Base-by-base conservation (phyloP, 2,797 vertebrate species). In the Vultur gryphus region DNA sequence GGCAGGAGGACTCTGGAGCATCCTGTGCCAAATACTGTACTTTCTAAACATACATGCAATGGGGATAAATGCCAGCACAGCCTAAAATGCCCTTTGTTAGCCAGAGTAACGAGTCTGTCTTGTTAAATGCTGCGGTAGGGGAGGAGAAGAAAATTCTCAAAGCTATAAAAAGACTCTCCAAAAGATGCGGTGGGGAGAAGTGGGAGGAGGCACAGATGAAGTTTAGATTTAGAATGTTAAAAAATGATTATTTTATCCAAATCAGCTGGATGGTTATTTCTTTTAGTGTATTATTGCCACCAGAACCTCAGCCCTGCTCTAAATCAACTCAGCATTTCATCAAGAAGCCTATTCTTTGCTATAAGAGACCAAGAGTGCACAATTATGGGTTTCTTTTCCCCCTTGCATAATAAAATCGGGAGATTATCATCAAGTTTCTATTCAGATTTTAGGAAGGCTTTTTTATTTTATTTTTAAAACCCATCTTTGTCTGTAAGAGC, bases 351-450 rank as follows among this genome's bases (percentile, higher is more conserved):
- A 96, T 98, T 98, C 96, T 98, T 97, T 90, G 70, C 88, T 86
- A 23, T 75, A 95, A 94, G 92, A 96, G 95, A 97, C 97, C 87
- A 95, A 96, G 95, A 93, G 84, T 97, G 95, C 94, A 96, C 97
- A 97, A 98, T 97, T 98, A 97, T 13, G 76, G 96, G 89, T 96
- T 97, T 97, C 97, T 97, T 96, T 96, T 93, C 93, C 93, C 93
- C 88, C 95, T 94, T 94, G 92, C 70, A 96, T 97, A 97, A 97
- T 97, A 95, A 97, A 97, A 97, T 85, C 82, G 94, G 86, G 93
- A 98, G 84, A 98, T 98, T 98, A 98, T 98, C 97, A 98, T 98
- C 97, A 98, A 97, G 97, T 97, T 98, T 95, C 98, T 98, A 98
- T 98, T 98, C 98, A 98, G 91, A 96, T 96, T 97, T 97, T 97